Base-by-base conservation (phyloP, 2,113 vertebrate genomes). In the Gallinago undulata region DNA sequence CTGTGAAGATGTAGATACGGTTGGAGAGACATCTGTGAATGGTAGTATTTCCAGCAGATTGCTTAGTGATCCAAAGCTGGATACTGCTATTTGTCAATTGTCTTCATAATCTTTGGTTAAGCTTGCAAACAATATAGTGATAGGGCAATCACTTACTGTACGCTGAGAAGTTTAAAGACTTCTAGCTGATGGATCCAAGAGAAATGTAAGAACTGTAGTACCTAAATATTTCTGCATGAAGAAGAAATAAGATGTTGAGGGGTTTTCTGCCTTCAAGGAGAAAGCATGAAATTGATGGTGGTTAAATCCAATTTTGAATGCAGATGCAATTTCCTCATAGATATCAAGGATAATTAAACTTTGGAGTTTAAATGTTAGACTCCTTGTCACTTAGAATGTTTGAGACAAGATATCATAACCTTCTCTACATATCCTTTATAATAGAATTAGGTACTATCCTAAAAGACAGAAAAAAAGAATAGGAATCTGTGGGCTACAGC, bases 341-440 rank as follows among this genome's bases (percentile, higher is more conserved):
- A n/a, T n/a, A n/a, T n/a, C 63, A 92, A 89, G n/a, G 50, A 62
- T 92, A 96, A 92, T 96, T 95, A 94, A 89, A 87, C 68, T 84
- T 78, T 51, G 27, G 18, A 84, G n/a, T 89, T 63, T 86, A 67
- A 39, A 39, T 92, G 45, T 80, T 76, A 56, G 72, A 60, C 50
- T 85, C 39, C 35, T 83, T 76, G 48, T 78, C 70, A 45, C 39
- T 84, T 25, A 53, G 43, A 86, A 64, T 69, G 33, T 53, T 63
- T 73, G 30, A 94, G 53, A 88, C 30, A 62, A 37, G 30, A 35
- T 94, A 84, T 72, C 39, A 64, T 66, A 89, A 62, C 2, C 0
- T 84, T 87, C 28, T 87, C 76, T 75, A 72, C 78, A 81, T 93
- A 59, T 45, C 9, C 28, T 59, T 67, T 90, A 4, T 70, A 67